Evolutionary conservation across 2,113 vertebrate genomes (phyloP), one percentile per base, ranked within the genome.

Genomic region (Rhinoptilus africanus): DNA sequence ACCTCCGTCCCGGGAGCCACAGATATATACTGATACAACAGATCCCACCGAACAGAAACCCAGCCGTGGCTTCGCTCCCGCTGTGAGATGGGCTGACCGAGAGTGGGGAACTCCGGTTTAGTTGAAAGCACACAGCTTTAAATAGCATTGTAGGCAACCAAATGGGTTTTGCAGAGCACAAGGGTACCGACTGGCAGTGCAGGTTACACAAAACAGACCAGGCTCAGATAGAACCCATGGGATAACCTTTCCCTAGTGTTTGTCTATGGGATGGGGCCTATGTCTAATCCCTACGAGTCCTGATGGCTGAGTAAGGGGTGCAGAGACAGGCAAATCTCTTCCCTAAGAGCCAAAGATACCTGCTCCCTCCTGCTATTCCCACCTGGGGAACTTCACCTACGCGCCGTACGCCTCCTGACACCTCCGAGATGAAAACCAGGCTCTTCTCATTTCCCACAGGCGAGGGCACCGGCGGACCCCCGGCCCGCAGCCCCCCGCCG

Each of bases 1-100:
- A 47, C 7, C 23, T 26, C 30, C 19, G 24, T 9, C 8, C 79
- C 1, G 1, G 15, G 18, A n/a, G 53, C 19, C 5, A 32, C 1
- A 7, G 8, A 6, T 3, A 21, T 14, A 12, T 1, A 2, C 1
- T 6, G 20, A 3, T 1, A 21, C 0, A 10, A 50, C 0, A 9
- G 75, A 37, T 22, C 60, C 35, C n/a, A 11, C 23, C 0, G 26
- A 28, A 3, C 20, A 8, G 45, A 56, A 22, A 9, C 24, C 24
- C 60, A 23, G n/a, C 18, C 34, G 6, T 2, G 0, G 1, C 28
- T 20, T 8, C 30, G 1, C 14, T 60, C 30, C 45, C 11, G 59
- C 59, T 10, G 32, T 0, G 0, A 27, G 6, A 15, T 0, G 13
- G 41, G 28, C 3, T 11, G 43, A 27, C 76, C n/a, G 5, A 26